Conservation (phyloP, 2,888 invertebrate species). For the Tetranychus piercei region DNA sequence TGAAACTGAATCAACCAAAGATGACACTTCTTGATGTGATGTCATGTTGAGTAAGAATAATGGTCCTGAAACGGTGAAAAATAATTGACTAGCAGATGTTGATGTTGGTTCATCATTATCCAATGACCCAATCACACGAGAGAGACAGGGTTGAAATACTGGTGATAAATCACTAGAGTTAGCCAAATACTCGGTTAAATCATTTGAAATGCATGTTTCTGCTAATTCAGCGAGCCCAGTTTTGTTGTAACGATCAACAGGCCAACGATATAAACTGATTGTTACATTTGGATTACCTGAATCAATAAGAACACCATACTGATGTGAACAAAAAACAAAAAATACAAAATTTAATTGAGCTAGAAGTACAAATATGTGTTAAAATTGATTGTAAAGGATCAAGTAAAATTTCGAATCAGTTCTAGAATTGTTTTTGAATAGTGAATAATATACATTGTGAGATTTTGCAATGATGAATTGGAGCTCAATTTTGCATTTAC, state of each 20-base stretch:
- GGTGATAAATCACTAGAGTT: not conserved
- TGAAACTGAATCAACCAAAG: not conserved
- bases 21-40: not conserved
- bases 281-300: conserved; percentile 1
- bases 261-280: not conserved
- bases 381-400: too few relatives aligned
- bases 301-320: conserved; percentile 1
- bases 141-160: not conserved
- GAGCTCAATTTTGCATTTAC: too few relatives aligned
- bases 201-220: not conserved
- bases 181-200: not conserved
- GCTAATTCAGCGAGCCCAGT: not conserved
- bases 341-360: not conserved
- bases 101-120: not conserved
- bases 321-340: not conserved
- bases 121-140: not conserved
- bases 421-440: too few relatives aligned
- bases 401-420: too few relatives aligned
- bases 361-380: too few relatives aligned
- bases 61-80: conserved; percentile 4
- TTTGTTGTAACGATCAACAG: not conserved
- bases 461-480: too few relatives aligned
- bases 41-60: not conserved
- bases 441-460: too few relatives aligned
- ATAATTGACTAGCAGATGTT: not conserved